Evolutionary conservation across 2,888 invertebrate species (phyloP).

Genomic region (Dichetophora obliterata): DNA sequence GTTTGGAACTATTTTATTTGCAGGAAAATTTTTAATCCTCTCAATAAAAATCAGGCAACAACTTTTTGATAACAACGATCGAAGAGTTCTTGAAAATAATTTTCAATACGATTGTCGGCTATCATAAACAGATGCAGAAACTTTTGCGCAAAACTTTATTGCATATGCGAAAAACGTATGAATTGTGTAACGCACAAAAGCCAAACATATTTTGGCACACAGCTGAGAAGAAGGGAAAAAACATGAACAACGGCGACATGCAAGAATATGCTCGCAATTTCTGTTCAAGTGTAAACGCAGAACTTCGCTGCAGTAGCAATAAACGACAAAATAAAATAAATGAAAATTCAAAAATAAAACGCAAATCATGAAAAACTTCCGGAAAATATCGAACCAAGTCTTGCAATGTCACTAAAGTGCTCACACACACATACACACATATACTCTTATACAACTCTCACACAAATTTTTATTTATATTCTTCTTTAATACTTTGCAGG

Average conservation of each 20-base stretch:
- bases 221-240: not conserved
- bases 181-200: constrained; percentile 17
- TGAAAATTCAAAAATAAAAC: not conserved
- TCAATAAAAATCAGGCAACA: not conserved
- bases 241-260: not conserved
- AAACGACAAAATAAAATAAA: not conserved
- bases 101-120: constrained; percentile 25
- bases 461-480: not conserved
- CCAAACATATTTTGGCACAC: constrained; percentile 15
- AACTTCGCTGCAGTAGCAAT: not conserved
- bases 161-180: constrained; percentile 15
- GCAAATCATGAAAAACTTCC: constrained; percentile 16
- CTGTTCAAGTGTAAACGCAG: constrained; percentile 17
- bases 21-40: not conserved
- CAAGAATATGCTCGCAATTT: constrained; percentile 34
- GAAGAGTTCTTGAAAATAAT: not conserved
- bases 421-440: no score
- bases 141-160: constrained; percentile 15
- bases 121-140: constrained; percentile 34
- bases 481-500: not conserved
- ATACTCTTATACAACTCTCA: no score
- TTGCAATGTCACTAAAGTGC: not conserved
- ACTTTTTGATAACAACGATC: not conserved
- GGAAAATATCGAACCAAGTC: not conserved
- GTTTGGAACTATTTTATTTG: not conserved